phyloP scores from a whole-genome alignment of 2,113 vertebrate genomes.

The Elephas maximus region DNA sequence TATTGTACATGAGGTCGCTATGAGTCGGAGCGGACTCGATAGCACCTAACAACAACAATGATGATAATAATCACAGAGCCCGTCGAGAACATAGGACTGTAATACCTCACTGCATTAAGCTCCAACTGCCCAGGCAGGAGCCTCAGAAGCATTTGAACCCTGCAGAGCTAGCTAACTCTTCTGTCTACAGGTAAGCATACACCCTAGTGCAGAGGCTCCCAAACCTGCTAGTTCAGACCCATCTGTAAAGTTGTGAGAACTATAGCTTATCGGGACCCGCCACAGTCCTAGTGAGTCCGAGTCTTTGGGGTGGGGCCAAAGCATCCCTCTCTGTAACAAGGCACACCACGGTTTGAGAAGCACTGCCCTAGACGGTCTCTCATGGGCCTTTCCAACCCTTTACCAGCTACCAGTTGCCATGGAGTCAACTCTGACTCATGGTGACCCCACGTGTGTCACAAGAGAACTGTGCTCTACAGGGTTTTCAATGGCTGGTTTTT shows the following conservation, averaged over 20 bases:
- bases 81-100: background rate
- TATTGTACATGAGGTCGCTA: too few species aligned
- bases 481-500: too few species aligned
- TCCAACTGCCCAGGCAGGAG: background rate
- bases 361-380: background rate
- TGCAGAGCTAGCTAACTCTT: background rate
- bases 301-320: background rate
- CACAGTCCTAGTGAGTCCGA: background rate
- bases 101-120: constrained; percentile 9
- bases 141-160: constrained; percentile 11
- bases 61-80: background rate
- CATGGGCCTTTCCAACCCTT: background rate
- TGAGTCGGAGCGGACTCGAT: too few species aligned
- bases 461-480: too few species aligned
- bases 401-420: too few species aligned
- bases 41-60: background rate
- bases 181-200: background rate
- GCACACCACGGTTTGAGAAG: background rate
- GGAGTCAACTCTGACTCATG: too few species aligned
- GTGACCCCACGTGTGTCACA: too few species aligned
- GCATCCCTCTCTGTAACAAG: background rate
- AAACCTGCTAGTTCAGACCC: background rate
- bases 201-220: background rate
- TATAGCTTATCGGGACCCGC: background rate
- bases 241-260: background rate